Base-by-base conservation (phyloP, 1,140 invertebrate genomes). In the Aphelinus atriplicis region DNA sequence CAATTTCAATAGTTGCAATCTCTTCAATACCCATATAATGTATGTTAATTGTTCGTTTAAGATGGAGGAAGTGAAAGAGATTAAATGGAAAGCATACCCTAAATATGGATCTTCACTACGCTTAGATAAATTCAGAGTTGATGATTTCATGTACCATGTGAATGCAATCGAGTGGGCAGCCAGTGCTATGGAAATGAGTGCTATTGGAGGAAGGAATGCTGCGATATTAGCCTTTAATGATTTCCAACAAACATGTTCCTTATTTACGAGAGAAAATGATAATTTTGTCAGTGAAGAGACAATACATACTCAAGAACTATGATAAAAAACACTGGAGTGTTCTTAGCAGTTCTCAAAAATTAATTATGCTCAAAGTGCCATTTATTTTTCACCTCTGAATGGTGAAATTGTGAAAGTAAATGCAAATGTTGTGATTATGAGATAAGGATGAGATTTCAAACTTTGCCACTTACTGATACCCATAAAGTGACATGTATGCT, bases 181-280 rank as follows among this genome's bases (percentile, higher is more conserved):
- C 1, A 92, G 92, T 83, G 91, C 92, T 0, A 93, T 94, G 90
- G 93, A 94, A 86, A 94, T 93, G 92, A 91, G 90, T 83, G 88
- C 89, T 26, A 90, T 94, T 71, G 89, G 88, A 62, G 92, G 88
- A 1, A 90, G 89, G 82, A 94, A 94, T 86, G 89, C 91, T 51
- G 93, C 92, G 26, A 84, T 92, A 64, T 83, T 93, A 58, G 89
- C 89, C 0, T 78, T 85, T 69, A 83, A 86, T 58, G 78, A 87
- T 72, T 86, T 81, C 68, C 53, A 48, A 51, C 10, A 73, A 58
- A 80, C 75, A 58, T 75, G 60, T 75, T 69, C 53, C 5, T 26
- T n/a, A 4, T 46, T 10, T 42, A 10, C 26, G 0, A 26, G 26
- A 26, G 26, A 26, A 26, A 26, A 66, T 9, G 55, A 65, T n/a